These are phyloP conservation scores for Candoia aspera DNA, from an alignment of 2,113 vertebrate genomes.

Conservation along the genomic window DNA sequence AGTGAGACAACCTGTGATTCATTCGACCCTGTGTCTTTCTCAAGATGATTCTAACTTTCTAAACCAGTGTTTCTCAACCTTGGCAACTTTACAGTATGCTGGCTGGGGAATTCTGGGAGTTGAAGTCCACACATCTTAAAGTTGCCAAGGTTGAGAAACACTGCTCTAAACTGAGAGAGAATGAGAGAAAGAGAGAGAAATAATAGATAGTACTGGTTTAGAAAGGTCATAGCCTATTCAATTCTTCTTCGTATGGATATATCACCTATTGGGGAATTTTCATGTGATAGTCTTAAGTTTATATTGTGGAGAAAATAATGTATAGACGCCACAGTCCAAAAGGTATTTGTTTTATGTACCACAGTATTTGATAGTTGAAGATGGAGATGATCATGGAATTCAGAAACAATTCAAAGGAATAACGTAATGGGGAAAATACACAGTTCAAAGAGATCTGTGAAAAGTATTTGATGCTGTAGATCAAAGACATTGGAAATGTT, in stretches of 20 bases:
- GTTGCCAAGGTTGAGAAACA: no score
- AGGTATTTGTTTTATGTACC: constrained; percentile 28
- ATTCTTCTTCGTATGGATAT: neutral
- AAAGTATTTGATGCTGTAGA: constrained; percentile 14
- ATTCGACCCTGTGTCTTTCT: neutral
- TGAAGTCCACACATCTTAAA: no score
- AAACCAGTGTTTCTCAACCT: no score
- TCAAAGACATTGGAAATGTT: neutral
- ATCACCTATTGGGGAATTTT: neutral
- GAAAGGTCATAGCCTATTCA: neutral
- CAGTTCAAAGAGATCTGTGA: constrained; percentile 13
- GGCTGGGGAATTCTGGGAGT: no score
- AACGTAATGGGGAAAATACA: constrained; percentile 38
- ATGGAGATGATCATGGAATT: constrained; percentile 57
- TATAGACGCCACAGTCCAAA: constrained; percentile 25
- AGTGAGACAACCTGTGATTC: neutral
- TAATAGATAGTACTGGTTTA: neutral
- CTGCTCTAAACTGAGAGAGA: neutral
- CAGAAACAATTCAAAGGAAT: constrained; percentile 53
- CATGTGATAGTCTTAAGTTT: neutral
- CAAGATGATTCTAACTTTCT: neutral
- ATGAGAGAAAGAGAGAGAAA: neutral
- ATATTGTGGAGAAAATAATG: neutral
- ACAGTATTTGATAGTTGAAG: constrained; percentile 44
- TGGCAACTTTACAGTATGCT: no score